Evolutionary conservation across 2,888 invertebrate species (phyloP).

Genomic region (Drosophila mettleri): DNA sequence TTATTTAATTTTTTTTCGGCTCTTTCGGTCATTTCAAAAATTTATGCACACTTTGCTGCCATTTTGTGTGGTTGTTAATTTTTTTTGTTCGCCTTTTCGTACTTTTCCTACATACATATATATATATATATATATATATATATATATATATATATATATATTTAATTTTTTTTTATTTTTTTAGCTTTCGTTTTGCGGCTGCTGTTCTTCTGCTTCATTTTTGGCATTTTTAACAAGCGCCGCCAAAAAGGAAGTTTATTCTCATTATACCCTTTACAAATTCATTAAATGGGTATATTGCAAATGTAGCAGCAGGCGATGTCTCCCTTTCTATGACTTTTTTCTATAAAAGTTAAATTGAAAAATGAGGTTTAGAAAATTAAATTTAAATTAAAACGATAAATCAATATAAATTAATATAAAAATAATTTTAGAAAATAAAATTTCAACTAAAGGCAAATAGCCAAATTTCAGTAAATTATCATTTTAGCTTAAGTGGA

Average conservation of each 20-base stretch:
- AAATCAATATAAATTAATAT: background rate
- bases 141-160: conserved; percentile 1
- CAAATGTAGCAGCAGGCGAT: too few relatives aligned
- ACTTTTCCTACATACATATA: conserved; percentile 15
- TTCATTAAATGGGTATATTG: background rate
- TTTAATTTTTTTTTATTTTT: conserved; percentile 13
- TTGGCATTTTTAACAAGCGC: conserved; percentile 75
- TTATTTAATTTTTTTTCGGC: conserved; percentile 36
- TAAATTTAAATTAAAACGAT: too few relatives aligned
- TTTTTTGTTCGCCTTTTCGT: conserved; percentile 37
- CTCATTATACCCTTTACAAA: background rate
- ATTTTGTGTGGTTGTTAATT: conserved; percentile 77
- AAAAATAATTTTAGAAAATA: too few relatives aligned
- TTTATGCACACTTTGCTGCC: conserved; percentile 78
- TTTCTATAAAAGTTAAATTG: too few relatives aligned
- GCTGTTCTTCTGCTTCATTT: conserved; percentile 54
- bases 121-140: conserved; percentile 1
- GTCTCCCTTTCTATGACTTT: too few relatives aligned
- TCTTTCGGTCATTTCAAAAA: conserved; percentile 70
- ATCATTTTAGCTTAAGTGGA: too few relatives aligned
- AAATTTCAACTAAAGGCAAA: too few relatives aligned
- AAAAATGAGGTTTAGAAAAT: too few relatives aligned
- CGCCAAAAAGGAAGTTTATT: conserved; percentile 75
- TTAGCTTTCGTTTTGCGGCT: conserved; percentile 37
- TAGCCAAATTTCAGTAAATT: too few relatives aligned